Base-by-base conservation (phyloP, 2,113 vertebrate genomes). In the Pygoscelis antarcticus region DNA sequence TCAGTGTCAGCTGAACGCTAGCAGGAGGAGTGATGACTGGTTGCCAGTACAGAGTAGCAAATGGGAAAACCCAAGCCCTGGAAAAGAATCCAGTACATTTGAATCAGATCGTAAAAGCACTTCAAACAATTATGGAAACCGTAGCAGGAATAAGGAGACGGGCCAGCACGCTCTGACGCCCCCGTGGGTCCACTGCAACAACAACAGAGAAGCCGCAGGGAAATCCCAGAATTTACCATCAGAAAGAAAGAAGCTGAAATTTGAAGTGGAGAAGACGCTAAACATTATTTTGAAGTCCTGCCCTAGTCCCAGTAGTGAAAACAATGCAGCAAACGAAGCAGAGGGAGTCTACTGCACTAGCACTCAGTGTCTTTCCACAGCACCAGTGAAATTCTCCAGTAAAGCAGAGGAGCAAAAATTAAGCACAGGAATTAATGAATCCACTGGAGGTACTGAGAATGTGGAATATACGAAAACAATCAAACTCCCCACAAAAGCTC, bases 201-300 rank as follows among this genome's bases (percentile, higher is more conserved):
- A 49, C 30, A 79, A 82, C 46, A 95, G 49, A 83, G 86, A 90
- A n/a, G 85, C 74, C 2, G 38, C 86, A 66, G 77, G 93, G 20
- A 90, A 64, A 40, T 78, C 47, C 57, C 93, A 97, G 57, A 93
- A 96, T 32, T 89, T 98, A 71, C 99, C 99, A 30, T 99, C 99
- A 4, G 98, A 99, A 81, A 99, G 98, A 91, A 99, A 99, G 95
- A 99, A 99, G 90, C 97, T 98, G 64, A 99, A 98, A 96, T 99
- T 99, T 10, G 98, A 98, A 32, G 72, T 54, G 61, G 91, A 91
- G 42, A 84, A 69, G 52, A 87, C 19, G 55, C 90, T 93, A 62
- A 89, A 61, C 17, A 11, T 72, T 44, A n/a, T 40, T 36, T 52
- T 70, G 4, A 80, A 80, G 68, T 51, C 54, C 27, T 85, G 46